Base-by-base conservation (phyloP, 2,113 vertebrate genomes). In the Grammomys dolichurus region DNA sequence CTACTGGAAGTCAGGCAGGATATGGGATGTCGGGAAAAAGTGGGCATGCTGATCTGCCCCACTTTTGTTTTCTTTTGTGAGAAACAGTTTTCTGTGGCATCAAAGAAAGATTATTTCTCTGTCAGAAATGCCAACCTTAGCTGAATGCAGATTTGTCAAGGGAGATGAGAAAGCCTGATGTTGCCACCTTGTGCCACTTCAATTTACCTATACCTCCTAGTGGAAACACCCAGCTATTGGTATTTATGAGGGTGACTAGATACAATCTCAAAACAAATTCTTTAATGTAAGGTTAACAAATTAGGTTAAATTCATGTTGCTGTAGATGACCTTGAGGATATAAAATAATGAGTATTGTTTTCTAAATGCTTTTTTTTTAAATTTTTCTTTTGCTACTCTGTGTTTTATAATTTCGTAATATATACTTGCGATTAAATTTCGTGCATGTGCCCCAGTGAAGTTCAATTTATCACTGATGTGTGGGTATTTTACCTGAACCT, bases 101-200 rank as follows among this genome's bases (percentile, higher is more conserved):
- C 22, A 40, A n/a, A 40, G 54, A 72, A 24, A 48, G 43, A 46
- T 5, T 46, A 40, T n/a, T 69, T 70, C 33, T 76, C 17, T 77
- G 7, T 72, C 33, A 69, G 60, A 72, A 76, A 72, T 31, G 33
- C 65, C 0, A n/a, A 20, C 22, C 46, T 75, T 28, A 72, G 9
- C 6, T 51, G 6, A 90, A 46, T 19, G 58, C 48, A 76, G 9
- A 13, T 4, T 0, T 24, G 22, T 28, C 33, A 33, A 33, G 14
- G 26, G 28, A 48, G 19, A 28, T n/a, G 12, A 63, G 4, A 33
- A 31, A 26, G 26, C 36, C 13, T 46, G 5, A 19, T 84, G 0
- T 22, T 13, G 4, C 2, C 3, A 11, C 3, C 4, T 63, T 4
- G 3, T 1, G 28, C 28, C 10, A 22, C 14, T 24, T 20, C 51